Percentiles rank a stretch among this genome's conserved stretches.
Evolutionary conservation across 37 sponge, comb jelly and placozoan genomes (phyloP).

Genomic region (Corticium candelabrum): DNA sequence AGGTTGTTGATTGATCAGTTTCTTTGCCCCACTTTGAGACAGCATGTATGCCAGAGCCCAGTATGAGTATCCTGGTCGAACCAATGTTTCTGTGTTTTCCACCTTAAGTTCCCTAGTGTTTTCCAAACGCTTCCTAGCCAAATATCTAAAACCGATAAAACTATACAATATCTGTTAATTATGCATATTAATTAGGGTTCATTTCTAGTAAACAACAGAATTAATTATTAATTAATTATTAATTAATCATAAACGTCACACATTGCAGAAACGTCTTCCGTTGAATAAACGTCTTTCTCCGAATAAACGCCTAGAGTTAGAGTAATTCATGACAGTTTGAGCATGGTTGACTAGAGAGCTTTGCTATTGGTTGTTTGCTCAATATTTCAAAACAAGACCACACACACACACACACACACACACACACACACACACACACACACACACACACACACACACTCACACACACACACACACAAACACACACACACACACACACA

Average conservation of each 20-base stretch:
- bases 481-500: slow-evolving; percentile 7
- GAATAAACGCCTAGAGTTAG: too few relatives aligned
- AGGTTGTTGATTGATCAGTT: slow-evolving; percentile 64
- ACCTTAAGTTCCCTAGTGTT: slow-evolving; percentile 38
- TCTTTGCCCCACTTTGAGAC: slow-evolving; percentile 67
- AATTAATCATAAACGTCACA: too few relatives aligned
- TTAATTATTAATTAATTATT: too few relatives aligned
- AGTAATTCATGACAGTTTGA: too few relatives aligned
- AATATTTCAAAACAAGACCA: not conserved
- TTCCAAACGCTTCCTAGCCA: slow-evolving; percentile 69
- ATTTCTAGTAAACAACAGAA: too few relatives aligned
- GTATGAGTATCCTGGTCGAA: slow-evolving; percentile 75
- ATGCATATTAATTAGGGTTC: too few relatives aligned
- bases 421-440: slow-evolving; percentile 5
- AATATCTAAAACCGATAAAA: slow-evolving; percentile 34
- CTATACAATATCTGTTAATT: too few relatives aligned
- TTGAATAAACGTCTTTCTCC: too few relatives aligned
- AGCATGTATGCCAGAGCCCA: slow-evolving; percentile 93
- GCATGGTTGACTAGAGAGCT: too few relatives aligned
- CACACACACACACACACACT: slow-evolving; percentile 1
- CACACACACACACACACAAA: too few relatives aligned
- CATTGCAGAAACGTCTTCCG: too few relatives aligned
- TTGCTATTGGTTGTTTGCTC: too few relatives aligned
- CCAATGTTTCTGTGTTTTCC: slow-evolving; percentile 18
- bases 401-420: slow-evolving; percentile 5